Conservation (phyloP, 35 echinoderm and acorn worm species). For the Apostichopus parvimensis region DNA sequence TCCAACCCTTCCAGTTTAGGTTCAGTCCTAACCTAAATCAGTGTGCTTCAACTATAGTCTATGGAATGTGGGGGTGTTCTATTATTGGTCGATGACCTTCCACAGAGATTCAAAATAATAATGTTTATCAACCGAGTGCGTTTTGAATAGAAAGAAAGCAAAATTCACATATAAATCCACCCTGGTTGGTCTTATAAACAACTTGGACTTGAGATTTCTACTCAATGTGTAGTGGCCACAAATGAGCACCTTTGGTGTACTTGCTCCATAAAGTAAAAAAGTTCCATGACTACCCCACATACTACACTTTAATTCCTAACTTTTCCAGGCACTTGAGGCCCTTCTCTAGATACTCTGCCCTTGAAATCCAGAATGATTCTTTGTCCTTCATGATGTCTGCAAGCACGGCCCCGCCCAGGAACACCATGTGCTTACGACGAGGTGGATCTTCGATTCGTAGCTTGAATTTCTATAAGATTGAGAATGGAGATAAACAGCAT, state of each 20-base stretch:
- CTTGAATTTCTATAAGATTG: slow-evolving; percentile 89
- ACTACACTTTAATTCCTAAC: slow-evolving; percentile 57
- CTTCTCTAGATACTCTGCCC: slow-evolving; percentile 91
- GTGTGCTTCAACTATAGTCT: not conserved
- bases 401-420: slow-evolving; percentile 97
- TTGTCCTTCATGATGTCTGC: slow-evolving; percentile 99
- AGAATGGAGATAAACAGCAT: not conserved
- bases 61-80: not conserved
- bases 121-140: not conserved
- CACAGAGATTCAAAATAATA: not conserved
- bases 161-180: too few relatives aligned
- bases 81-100: not conserved
- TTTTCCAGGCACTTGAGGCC: slow-evolving; percentile 85
- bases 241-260: not conserved
- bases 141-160: not conserved
- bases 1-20: too few relatives aligned
- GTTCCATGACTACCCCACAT: not conserved
- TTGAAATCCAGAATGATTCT: slow-evolving; percentile 89
- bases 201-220: not conserved
- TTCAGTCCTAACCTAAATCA: not conserved
- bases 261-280: not conserved
- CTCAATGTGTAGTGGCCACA: not conserved
- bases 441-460: slow-evolving; percentile 96
- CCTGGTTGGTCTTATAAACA: too few relatives aligned
- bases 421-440: slow-evolving; percentile 99